Conservation (phyloP, 2,888 invertebrate genomes). For the Napeogenes inachia region DNA sequence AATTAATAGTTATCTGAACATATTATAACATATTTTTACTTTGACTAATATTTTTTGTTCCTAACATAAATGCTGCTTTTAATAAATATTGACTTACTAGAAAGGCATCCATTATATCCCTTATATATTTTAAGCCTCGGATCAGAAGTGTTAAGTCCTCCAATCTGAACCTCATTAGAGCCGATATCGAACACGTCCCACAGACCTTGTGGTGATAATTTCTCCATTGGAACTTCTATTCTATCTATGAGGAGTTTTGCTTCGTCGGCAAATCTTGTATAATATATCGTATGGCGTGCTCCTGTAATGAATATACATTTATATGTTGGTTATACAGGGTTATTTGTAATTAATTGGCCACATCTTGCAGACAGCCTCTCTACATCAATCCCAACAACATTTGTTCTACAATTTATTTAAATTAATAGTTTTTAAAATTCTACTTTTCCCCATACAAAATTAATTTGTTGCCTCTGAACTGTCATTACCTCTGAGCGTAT, state of each 20-base stretch:
- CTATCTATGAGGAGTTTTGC: constrained; percentile 86
- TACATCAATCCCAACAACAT: too few species aligned
- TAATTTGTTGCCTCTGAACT: too few species aligned
- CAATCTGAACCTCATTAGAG: constrained; percentile 90
- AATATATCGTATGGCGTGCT: constrained; percentile 85
- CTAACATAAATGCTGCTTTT: background rate
- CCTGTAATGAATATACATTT: constrained; percentile 55
- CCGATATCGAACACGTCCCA: constrained; percentile 82
- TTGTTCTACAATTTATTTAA: too few species aligned
- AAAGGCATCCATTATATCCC: constrained; percentile 92
- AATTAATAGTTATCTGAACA: too few species aligned
- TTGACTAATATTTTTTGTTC: background rate
- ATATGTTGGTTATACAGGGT: background rate
- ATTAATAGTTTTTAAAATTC: too few species aligned
- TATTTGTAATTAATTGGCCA: too few species aligned
- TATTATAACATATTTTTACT: too few species aligned
- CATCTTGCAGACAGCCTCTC: too few species aligned
- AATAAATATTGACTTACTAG: constrained; percentile 80
- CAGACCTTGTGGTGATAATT: constrained; percentile 82
- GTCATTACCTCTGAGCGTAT: too few species aligned
- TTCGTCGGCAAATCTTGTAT: constrained; percentile 82
- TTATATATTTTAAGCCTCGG: constrained; percentile 89
- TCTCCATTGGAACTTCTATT: constrained; percentile 82
- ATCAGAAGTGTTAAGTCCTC: constrained; percentile 90
- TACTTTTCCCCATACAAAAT: too few species aligned